Conservation (phyloP, 1,140 invertebrate species). For the Portunus trituberculatus region DNA sequence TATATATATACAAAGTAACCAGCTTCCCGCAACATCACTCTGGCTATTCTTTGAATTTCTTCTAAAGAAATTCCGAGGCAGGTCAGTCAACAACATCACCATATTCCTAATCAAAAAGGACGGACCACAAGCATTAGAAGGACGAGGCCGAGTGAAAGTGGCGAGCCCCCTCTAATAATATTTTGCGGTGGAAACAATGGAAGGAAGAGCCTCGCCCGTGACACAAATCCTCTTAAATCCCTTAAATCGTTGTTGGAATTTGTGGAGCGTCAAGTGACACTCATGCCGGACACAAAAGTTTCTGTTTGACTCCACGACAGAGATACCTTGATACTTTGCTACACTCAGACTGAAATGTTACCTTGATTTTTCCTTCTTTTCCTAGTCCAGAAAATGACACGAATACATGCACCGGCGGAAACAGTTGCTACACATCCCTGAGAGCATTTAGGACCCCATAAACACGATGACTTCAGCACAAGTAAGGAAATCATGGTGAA, state of each 20-base stretch:
- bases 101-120: neutral
- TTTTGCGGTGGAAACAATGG: constrained; percentile 23
- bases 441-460: neutral
- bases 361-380: neutral
- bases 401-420: neutral
- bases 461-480: neutral
- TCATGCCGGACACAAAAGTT: neutral
- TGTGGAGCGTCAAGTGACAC: neutral
- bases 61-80: neutral
- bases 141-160: constrained; percentile 36
- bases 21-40: too few species aligned
- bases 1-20: neutral
- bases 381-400: neutral
- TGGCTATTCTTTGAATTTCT: neutral
- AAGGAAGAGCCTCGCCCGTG: constrained; percentile 38
- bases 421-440: neutral
- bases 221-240: constrained; percentile 59
- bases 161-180: neutral
- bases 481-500: neutral
- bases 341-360: neutral
- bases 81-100: neutral
- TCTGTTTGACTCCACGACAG: neutral
- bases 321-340: neutral
- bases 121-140: neutral
- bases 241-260: constrained; percentile 32